Percentiles rank a stretch among this genome's conserved stretches.
These are phyloP conservation scores for Zonotrichia leucophrys DNA, from an alignment of 2,113 vertebrate species.

Conservation along the genomic window DNA sequence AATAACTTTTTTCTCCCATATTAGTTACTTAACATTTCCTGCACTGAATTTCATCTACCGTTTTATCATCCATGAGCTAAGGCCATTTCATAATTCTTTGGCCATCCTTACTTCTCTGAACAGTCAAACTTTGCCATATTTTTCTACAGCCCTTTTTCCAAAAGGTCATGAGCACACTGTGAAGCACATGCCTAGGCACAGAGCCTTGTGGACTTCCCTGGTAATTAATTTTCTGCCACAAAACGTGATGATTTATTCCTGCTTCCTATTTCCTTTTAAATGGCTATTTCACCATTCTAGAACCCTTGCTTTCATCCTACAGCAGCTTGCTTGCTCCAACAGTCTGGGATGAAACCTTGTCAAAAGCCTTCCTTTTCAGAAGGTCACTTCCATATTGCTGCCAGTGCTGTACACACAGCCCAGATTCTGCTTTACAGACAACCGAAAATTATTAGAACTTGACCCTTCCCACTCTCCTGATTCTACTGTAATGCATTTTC, in stretches of 20 bases:
- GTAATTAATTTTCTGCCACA: background rate
- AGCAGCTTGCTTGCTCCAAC: background rate
- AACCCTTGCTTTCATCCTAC: background rate
- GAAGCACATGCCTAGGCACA: background rate
- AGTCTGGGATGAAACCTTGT: background rate
- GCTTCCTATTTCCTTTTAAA: background rate
- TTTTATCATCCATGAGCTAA: background rate
- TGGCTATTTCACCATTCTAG: background rate
- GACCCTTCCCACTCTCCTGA: background rate
- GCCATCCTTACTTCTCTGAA: background rate
- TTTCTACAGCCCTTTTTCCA: background rate
- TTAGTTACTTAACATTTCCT: background rate
- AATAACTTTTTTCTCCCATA: background rate
- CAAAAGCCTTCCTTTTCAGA: background rate
- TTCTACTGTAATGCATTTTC: background rate
- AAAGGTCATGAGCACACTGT: background rate
- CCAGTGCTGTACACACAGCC: background rate
- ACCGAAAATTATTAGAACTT: background rate
- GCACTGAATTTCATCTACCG: background rate
- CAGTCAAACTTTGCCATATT: background rate
- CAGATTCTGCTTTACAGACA: background rate
- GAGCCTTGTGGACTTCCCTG: background rate
- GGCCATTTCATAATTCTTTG: background rate
- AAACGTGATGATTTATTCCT: background rate
- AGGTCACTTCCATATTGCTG: background rate